Base-by-base conservation (phyloP, 2,113 vertebrate species). In the Periophthalmus modestus region DNA sequence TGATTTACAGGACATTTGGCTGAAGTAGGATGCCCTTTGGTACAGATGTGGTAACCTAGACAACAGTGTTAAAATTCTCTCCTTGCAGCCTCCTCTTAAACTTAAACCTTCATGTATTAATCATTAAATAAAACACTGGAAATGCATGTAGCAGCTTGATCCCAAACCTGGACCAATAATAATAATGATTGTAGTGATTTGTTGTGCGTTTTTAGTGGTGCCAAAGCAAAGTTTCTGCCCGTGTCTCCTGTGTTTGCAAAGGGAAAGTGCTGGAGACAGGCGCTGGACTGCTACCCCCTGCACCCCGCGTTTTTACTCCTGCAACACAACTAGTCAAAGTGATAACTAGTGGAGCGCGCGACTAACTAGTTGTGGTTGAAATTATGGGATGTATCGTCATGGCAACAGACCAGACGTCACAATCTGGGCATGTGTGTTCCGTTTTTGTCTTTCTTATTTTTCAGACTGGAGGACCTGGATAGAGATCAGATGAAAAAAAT, bases 401-500 rank as follows among this genome's bases (percentile, higher is more conserved):
- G 96, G 95, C 94, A 96, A 97, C 96, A 95, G 96, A 96, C 96
- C 95, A 95, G 95, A 96, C 96, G 96, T 97, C 96, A 97, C 95
- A 94, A 94, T 95, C 94, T 95, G 96, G 95, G 96, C 95, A 94
- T 95, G 95, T 96, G 95, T 94, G 92, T 92, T 94, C 92, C 94
- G 93, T 92, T 93, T 91, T 91, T 90, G 87, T 92, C 82, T 90
- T 89, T 92, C 88, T 93, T 89, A 91, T 95, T 93, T 91, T 92
- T 92, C 92, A 93, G 93, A 91, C 90, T 91, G 89, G 82, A 88
- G 89, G 92, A 93, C 93, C 92, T 93, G 93, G 93, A 92, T 90
- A 92, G 89, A 90, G 91, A 88, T 91, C 88, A 90, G 90, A 86
- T 82, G 89, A 78, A 77, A 62, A 77, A 80, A 85, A 82, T 77